Percentiles rank a stretch among this genome's conserved stretches.
Evolutionary conservation across 2,888 invertebrate genomes (phyloP).

Genomic region (Branchinecta sandiegonensis): DNA sequence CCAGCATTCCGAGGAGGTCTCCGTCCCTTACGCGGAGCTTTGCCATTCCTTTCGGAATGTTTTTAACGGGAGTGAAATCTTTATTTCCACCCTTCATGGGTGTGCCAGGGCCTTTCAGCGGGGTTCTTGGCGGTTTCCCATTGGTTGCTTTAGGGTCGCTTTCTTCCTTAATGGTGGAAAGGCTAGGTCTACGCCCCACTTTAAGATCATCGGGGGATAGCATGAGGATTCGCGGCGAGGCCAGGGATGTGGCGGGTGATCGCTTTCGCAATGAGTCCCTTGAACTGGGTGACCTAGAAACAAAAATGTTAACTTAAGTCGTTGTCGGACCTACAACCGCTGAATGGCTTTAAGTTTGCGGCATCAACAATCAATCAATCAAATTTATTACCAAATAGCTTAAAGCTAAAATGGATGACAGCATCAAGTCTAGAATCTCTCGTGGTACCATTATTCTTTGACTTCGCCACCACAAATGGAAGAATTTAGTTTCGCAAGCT

Average conservation of each 20-base stretch:
- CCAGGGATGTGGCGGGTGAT: background rate
- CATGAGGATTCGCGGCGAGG: slow-evolving; percentile 4
- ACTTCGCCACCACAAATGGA: too few relatives aligned
- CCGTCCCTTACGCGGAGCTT: slow-evolving; percentile 1
- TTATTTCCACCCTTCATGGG: background rate
- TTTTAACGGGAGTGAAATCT: slow-evolving; percentile 12
- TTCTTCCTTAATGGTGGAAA: background rate
- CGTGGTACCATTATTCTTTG: too few relatives aligned
- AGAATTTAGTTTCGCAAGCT: too few relatives aligned
- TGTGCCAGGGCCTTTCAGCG: background rate
- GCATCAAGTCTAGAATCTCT: too few relatives aligned
- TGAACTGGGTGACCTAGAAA: too few relatives aligned
- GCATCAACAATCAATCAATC: too few relatives aligned
- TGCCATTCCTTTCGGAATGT: background rate
- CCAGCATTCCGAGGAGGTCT: background rate
- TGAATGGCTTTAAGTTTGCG: too few relatives aligned
- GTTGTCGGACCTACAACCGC: too few relatives aligned
- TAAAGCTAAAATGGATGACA: too few relatives aligned
- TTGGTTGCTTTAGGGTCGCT: background rate
- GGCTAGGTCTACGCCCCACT: background rate
- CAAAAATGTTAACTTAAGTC: too few relatives aligned
- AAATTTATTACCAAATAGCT: too few relatives aligned
- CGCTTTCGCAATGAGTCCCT: background rate
- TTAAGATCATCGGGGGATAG: slow-evolving; percentile 1
- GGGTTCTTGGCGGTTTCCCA: background rate